Evolutionary conservation across 2,888 invertebrate species (phyloP), one percentile per base, ranked within the genome.

Genomic region (Galerucella calmariensis): DNA sequence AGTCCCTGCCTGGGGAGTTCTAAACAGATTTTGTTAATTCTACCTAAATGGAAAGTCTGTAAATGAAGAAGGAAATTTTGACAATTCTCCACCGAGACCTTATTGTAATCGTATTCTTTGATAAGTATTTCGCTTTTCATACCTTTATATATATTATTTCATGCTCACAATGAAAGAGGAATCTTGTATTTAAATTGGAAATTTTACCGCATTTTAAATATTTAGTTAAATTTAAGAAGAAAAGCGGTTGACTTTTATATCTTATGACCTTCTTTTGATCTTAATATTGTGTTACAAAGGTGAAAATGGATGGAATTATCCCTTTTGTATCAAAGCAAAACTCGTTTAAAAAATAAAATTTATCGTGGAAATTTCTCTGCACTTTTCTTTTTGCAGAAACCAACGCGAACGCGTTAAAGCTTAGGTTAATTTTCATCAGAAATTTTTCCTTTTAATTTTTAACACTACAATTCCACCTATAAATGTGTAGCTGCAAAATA

Each of bases 11-110:
- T 77, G 81, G 80, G 78, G 78, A 73, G 76, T 78, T 74, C 78
- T 80, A 81, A 82, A 81, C 79, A 78, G 81, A 82, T 82, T 81
- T 78, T 73, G 77, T 80, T 81, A 82, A 82, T 82, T 80, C 81
- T 76, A 80, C 77, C 80, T 80, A 53, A 53, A 53, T 53, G 53
- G 53, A 53, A n/a, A n/a, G 8, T n/a, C 14, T 53, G 14, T 16
- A 2, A 53, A 53, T 53, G 2, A n/a, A 53, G 53, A 48, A 53
- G 8, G 5, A 53, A 53, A 53, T 53, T n/a, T n/a, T n/a, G 53
- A 53, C 14, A 48, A 48, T 11, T 41, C 9, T 41, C 8, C 8
- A 41, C 35, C 35, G 35, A 35, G 5, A 35, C 35, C 35, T 35
- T 35, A 35, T 35, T 46, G 46, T 46, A 1, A 46, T 46, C 12